Evolutionary conservation across 1,140 invertebrate genomes (phyloP).

Genomic region (Phocides pigmalion): DNA sequence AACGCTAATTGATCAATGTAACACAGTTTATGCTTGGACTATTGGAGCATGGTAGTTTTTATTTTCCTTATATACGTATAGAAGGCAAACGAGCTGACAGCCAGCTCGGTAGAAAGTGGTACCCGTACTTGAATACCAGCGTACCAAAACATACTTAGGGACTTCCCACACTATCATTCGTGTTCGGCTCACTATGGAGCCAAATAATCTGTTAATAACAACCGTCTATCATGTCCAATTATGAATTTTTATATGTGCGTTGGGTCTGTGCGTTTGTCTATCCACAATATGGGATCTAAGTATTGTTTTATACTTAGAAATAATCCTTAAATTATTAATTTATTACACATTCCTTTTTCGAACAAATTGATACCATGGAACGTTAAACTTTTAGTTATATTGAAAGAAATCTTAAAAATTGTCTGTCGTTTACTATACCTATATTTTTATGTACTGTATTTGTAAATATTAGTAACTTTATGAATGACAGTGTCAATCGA

Average conservation of each 20-base stretch:
- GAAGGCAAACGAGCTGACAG: conserved; percentile 21
- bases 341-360: too few species aligned
- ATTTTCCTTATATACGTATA: conserved; percentile 21
- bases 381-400: too few species aligned
- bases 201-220: background rate
- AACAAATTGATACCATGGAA: too few species aligned
- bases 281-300: too few species aligned
- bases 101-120: conserved; percentile 22
- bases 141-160: conserved; percentile 24
- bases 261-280: too few species aligned
- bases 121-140: conserved; percentile 30
- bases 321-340: too few species aligned
- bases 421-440: too few species aligned
- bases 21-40: conserved; percentile 20
- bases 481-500: background rate
- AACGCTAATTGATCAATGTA: conserved; percentile 25
- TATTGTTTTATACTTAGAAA: too few species aligned
- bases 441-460: too few species aligned
- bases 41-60: conserved; percentile 20
- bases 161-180: background rate
- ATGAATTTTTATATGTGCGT: too few species aligned
- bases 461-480: too few species aligned
- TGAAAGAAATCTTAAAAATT: too few species aligned
- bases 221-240: background rate
- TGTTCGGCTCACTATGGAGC: background rate